Percentiles rank a stretch among this genome's conserved stretches.
Evolutionary conservation across 2,113 vertebrate genomes (phyloP).

Genomic region (Actenoides hombroni): DNA sequence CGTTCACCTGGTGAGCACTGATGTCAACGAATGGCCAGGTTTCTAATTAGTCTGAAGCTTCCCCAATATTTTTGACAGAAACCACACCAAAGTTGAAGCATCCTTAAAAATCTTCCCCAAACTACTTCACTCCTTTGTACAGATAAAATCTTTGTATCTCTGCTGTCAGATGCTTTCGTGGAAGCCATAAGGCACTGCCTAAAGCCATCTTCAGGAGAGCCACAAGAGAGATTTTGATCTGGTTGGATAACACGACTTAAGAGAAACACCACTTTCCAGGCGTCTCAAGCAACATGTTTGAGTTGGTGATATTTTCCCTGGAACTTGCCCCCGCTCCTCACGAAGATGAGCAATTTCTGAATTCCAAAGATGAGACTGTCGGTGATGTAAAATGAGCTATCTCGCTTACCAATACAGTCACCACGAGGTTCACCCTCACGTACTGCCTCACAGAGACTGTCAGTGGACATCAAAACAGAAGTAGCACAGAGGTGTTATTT

Average conservation of each 20-base stretch:
- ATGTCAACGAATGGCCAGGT: background rate
- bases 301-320: background rate
- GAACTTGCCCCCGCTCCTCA: background rate
- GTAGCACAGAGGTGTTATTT: background rate
- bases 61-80: background rate
- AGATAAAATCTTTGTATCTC: background rate
- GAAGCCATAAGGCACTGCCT: constrained; percentile 3
- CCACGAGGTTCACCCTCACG: background rate
- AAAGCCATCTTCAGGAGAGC: constrained; percentile 1
- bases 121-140: background rate
- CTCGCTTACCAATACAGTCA: background rate
- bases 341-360: constrained; percentile 40
- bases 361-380: background rate
- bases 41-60: background rate
- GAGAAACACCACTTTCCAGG: background rate
- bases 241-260: constrained; percentile 18
- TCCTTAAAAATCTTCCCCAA: background rate
- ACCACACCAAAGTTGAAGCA: background rate
- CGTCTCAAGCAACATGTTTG: background rate
- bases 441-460: background rate
- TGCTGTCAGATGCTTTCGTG: background rate
- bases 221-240: background rate
- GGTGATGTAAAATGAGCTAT: background rate
- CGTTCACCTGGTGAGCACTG: background rate
- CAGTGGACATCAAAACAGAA: background rate